Evolutionary conservation across 2,888 invertebrate species (phyloP), one percentile per base, ranked within the genome.

Genomic region (Drosophila anceps): DNA sequence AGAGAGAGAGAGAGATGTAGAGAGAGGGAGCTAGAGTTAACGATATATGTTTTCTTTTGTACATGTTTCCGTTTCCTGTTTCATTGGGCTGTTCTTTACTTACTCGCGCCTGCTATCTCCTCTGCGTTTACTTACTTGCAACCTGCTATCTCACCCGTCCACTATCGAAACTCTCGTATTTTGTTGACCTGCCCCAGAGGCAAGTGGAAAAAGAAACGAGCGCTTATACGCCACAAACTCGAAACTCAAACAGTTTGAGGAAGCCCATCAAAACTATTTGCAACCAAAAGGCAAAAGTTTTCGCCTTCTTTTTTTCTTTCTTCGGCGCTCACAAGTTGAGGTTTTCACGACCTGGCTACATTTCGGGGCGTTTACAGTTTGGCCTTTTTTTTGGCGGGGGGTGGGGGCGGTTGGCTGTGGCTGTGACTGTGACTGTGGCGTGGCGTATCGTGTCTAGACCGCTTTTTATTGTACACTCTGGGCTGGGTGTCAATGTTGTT

Each of bases 401-500:
- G 4, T 9, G 54, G n/a, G 18, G 57, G 29, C 15, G 29, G 24
- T 24, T 24, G 2, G 24, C 2, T 24, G n/a, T n/a, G n/a, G n/a
- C n/a, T n/a, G n/a, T n/a, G n/a, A n/a, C n/a, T n/a, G n/a, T n/a
- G n/a, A n/a, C n/a, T n/a, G n/a, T n/a, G n/a, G n/a, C n/a, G n/a
- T 43, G 33, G 33, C 33, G 31, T 13, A 33, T 15, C 35, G 43
- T 53, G 84, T 84, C 90, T 85, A 90, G 84, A 88, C 84, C 82
- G 66, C 82, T 82, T 85, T 88, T 85, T 80, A 79, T 79, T 55
- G 77, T 54, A 43, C 69, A 61, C 78, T 63, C 55, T 76, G 69
- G 87, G 65, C 67, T 58, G 81, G 84, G 83, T 84, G 83, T 84
- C 83, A 84, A 84, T 84, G 89, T 81, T 81, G 79, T 84, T 89